Percentiles rank a stretch among this genome's conserved stretches.
Conservation (phyloP, 2,888 invertebrate genomes). For the Chloroclysta siterata region DNA sequence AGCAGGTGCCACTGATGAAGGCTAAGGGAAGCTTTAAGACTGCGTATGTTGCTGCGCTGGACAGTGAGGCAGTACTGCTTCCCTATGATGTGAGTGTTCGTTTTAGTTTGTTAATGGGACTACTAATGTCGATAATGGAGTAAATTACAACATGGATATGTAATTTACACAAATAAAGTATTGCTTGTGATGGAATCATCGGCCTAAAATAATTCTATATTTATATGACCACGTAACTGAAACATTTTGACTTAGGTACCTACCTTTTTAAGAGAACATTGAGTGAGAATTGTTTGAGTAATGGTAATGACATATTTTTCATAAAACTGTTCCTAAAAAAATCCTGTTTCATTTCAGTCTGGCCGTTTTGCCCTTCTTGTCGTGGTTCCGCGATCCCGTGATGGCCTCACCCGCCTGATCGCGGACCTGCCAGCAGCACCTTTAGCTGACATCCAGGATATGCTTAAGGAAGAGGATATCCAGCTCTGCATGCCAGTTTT, state of each 20-base stretch:
- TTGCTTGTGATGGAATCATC: no score
- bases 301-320: no score
- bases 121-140: no score
- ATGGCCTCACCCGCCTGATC: constrained; percentile 83
- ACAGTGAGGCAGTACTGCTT: constrained; percentile 88
- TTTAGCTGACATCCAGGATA: constrained; percentile 73
- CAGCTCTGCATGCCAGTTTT: constrained; percentile 85
- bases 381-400: constrained; percentile 84
- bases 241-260: no score
- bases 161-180: no score
- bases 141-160: no score
- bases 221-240: no score
- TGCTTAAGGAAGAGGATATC: constrained; percentile 72
- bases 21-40: constrained; percentile 86
- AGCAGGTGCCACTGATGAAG: constrained; percentile 88
- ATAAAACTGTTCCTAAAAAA: background rate
- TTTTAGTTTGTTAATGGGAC: no score
- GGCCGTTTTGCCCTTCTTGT: constrained; percentile 85
- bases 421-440: constrained; percentile 81
- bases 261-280: no score
- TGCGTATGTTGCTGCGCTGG: constrained; percentile 85
- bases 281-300: no score
- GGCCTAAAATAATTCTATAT: no score
- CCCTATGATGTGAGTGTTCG: constrained; percentile 89
- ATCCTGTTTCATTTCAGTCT: constrained; percentile 67